A percentile compares a stretch with the other conserved stretches of the same genome.
These are phyloP conservation scores for Eustalomyia histrio DNA, from an alignment of 2,888 invertebrate species.

Conservation along the genomic window DNA sequence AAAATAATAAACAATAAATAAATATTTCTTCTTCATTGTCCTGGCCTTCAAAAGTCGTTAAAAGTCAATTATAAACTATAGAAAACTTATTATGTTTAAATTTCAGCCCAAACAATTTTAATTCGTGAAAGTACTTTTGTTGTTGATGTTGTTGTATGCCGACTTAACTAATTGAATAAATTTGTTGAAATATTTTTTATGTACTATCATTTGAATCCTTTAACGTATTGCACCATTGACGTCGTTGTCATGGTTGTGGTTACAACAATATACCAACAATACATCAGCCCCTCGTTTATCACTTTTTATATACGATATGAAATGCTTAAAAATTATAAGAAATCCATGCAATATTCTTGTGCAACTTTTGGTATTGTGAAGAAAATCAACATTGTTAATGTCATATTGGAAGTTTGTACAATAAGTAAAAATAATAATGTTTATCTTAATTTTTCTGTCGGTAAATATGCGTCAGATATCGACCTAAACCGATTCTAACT, in stretches of 20 bases:
- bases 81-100: slow-evolving; percentile 9
- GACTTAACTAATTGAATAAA: slow-evolving; percentile 11
- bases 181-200: neutral
- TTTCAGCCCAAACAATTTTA: too few species aligned
- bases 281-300: too few species aligned
- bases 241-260: slow-evolving; percentile 50
- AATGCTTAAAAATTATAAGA: too few species aligned
- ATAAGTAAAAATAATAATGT: too few species aligned
- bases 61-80: slow-evolving; percentile 3
- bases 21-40: neutral
- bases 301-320: too few species aligned
- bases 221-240: slow-evolving; percentile 24
- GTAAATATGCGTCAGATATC: too few species aligned
- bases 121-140: neutral
- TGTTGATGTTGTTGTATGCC: slow-evolving; percentile 3
- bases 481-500: too few species aligned
- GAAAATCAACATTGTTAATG: too few species aligned
- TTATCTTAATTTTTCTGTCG: too few species aligned
- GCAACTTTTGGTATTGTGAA: too few species aligned
- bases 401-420: too few species aligned
- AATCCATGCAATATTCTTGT: too few species aligned
- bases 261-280: neutral
- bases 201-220: slow-evolving; percentile 20
- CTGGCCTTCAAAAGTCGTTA: slow-evolving; percentile 4
- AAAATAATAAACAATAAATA: slow-evolving; percentile 6